Conservation (phyloP, 2,888 invertebrate species). For the Molorchus minor region DNA sequence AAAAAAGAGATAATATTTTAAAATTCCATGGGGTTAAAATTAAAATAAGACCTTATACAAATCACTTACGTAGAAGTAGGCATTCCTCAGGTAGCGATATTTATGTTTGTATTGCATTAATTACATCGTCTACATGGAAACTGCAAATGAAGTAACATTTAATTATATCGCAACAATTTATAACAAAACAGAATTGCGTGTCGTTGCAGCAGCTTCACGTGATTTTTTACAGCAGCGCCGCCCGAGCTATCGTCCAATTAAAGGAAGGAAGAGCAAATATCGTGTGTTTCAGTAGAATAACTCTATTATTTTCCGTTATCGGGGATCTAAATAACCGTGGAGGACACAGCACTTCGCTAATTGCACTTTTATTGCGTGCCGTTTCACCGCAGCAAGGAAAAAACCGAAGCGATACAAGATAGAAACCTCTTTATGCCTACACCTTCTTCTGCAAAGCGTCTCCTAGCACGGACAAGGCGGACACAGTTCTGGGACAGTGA, state of each 20-base stretch:
- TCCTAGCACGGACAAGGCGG: slow-evolving; percentile 8
- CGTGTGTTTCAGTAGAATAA: slow-evolving; percentile 59
- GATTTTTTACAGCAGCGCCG: background rate
- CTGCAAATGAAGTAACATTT: no score
- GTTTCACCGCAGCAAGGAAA: slow-evolving; percentile 29
- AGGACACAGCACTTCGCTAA: slow-evolving; percentile 60
- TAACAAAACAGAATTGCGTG: background rate
- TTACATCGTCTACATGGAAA: no score
- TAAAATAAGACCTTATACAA: background rate
- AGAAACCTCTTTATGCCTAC: slow-evolving; percentile 23
- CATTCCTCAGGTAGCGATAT: no score
- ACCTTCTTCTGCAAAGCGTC: slow-evolving; percentile 12
- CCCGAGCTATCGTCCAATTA: slow-evolving; percentile 50
- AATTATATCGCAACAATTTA: no score
- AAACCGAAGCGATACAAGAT: slow-evolving; percentile 26
- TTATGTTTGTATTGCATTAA: no score
- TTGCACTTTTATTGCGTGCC: slow-evolving; percentile 59
- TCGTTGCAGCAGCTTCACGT: background rate
- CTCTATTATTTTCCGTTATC: slow-evolving; percentile 61
- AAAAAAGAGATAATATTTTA: no score
- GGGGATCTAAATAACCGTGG: slow-evolving; percentile 61
- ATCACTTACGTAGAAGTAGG: background rate
- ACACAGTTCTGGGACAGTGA: no score
- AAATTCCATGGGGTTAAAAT: background rate
- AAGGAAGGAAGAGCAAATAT: slow-evolving; percentile 58